Evolutionary conservation across 2,888 invertebrate genomes (phyloP), one percentile per base, ranked within the genome.

Genomic region (Chloroclystis v-ata): DNA sequence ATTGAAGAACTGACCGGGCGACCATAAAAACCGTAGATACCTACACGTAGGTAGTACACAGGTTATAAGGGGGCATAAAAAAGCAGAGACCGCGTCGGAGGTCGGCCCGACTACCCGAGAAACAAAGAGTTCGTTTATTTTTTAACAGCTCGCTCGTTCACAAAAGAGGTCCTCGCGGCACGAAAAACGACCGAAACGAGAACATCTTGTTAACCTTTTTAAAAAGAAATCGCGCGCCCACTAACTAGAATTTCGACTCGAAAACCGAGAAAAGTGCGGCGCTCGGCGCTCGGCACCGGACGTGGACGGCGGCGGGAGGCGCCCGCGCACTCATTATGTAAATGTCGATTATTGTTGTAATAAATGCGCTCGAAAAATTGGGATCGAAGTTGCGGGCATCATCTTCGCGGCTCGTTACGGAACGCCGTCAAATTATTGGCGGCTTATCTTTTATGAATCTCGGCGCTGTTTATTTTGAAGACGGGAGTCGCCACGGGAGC

Each of bases 81-180:
- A 87, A 83, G 78, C 75, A 77, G 81, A 80, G 83, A 78, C 82
- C 82, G 82, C 86, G 80, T 77, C 84, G 86, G 86, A 86, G 86
- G 86, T 86, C 87, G 86, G 80, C 65, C 74, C 75, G 85, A 83
- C 86, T 85, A 83, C 84, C 82, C 84, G 84, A 87, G 86, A 86
- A 87, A 86, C 87, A 87, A 87, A 86, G 85, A 81, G 72, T 79
- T 86, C 82, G 81, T 86, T 87, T 87, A 87, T 87, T 87, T 87
- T 87, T 87, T 87, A 87, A 87, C 87, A 87, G 87, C 87, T 86
- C 79, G 82, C 81, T 72, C 79, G 82, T 83, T 82, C 82, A 86
- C 84, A 86, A 86, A 84, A 83, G 84, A 79, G 80, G 78, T 78
- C 79, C 74, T 76, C 79, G 78, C 80, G 78, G 78, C 79, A 81